phyloP scores from a whole-genome alignment of 1,140 invertebrate species.

The Drosophila sulfurigaster region DNA sequence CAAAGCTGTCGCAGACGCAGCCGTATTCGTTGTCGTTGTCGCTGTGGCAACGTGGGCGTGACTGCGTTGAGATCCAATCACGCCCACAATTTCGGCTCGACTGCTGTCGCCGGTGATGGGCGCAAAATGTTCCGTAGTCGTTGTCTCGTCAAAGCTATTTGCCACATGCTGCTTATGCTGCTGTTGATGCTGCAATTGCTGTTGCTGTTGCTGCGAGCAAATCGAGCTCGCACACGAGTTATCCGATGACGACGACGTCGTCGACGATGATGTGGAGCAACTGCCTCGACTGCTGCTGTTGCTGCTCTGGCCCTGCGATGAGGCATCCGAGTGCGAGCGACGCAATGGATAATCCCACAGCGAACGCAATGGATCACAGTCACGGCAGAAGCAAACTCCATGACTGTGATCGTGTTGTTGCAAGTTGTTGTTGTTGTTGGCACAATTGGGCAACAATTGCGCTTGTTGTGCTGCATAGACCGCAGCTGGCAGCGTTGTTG shows the following conservation, averaged over 20 bases:
- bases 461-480: slow-evolving; percentile 16
- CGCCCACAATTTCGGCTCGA: slow-evolving; percentile 80
- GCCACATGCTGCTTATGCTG: slow-evolving; percentile 8
- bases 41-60: neutral
- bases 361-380: slow-evolving; percentile 91
- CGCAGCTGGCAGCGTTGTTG: neutral
- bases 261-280: slow-evolving; percentile 60
- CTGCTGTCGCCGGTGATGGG: slow-evolving; percentile 71
- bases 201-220: slow-evolving; percentile 39
- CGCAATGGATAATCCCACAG: slow-evolving; percentile 88
- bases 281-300: slow-evolving; percentile 14
- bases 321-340: slow-evolving; percentile 77
- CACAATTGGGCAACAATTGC: slow-evolving; percentile 13
- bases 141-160: slow-evolving; percentile 46
- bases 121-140: slow-evolving; percentile 63
- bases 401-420: slow-evolving; percentile 75
- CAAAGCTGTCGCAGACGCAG: slow-evolving; percentile 12
- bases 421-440: slow-evolving; percentile 27
- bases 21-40: slow-evolving; percentile 3
- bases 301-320: slow-evolving; percentile 55
- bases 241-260: slow-evolving; percentile 69
- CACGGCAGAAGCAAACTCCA: slow-evolving; percentile 90
- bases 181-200: too few species aligned
- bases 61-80: slow-evolving; percentile 79
- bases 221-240: slow-evolving; percentile 72